Evolutionary conservation across 2,113 vertebrate species (phyloP).

Genomic region (Oreocharis arfaki): DNA sequence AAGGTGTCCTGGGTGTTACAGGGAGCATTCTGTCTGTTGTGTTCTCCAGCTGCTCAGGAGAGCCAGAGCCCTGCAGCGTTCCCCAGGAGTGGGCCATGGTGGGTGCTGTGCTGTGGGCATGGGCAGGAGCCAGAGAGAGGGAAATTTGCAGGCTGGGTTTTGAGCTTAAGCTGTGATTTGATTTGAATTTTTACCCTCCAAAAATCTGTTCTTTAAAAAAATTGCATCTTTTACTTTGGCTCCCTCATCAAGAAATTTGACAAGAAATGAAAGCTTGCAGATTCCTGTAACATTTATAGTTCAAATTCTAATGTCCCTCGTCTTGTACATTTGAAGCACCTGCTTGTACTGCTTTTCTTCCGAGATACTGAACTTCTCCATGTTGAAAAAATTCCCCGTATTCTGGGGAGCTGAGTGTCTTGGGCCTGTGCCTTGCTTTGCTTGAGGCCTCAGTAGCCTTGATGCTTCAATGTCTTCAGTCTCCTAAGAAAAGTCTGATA

Average conservation of each 20-base stretch:
- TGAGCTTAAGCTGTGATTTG: not conserved
- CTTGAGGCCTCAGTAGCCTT: not conserved
- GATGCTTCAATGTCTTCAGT: not conserved
- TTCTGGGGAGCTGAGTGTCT: not conserved
- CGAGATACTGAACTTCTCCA: not conserved
- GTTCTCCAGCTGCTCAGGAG: not conserved
- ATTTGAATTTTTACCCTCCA: not conserved
- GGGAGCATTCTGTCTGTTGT: not conserved
- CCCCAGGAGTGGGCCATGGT: not conserved
- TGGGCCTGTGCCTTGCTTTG: not conserved
- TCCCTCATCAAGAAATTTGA: not conserved
- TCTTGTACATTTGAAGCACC: accelerated
- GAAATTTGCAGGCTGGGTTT: not conserved
- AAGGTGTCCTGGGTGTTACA: not conserved
- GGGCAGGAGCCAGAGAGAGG: not conserved
- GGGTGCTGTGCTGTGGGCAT: not conserved
- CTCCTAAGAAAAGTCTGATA: not conserved
- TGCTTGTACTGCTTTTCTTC: not conserved
- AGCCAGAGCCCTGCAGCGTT: not conserved
- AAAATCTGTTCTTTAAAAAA: not conserved
- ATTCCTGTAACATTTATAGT: not conserved
- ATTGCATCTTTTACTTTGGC: not conserved
- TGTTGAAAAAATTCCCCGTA: not conserved
- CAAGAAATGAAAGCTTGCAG: not conserved
- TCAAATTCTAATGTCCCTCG: not conserved